Percentiles rank a stretch among this genome's conserved stretches.
Conservation (phyloP, 2,113 vertebrate genomes). For the Aramus guarauna region DNA sequence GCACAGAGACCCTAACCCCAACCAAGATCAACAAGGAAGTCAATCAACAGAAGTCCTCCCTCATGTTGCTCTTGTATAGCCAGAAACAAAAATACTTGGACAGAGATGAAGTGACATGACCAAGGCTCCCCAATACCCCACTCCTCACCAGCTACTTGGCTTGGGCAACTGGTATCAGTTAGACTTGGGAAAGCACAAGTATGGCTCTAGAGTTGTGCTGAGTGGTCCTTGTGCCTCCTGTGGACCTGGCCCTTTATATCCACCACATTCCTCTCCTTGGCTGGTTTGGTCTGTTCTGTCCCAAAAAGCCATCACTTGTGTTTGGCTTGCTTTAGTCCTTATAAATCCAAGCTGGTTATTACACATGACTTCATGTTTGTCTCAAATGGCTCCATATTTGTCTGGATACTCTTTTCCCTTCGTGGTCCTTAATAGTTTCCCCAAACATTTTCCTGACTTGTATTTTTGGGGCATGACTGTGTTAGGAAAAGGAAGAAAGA, state of each 20-base stretch:
- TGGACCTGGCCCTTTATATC: neutral
- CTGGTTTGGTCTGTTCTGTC: neutral
- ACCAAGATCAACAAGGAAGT: neutral
- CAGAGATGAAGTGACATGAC: neutral
- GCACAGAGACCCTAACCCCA: neutral
- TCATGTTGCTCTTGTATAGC: neutral
- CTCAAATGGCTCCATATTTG: slow-evolving; percentile 10
- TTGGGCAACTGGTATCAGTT: neutral
- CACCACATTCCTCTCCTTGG: neutral
- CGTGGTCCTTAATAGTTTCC: neutral
- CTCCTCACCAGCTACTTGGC: neutral
- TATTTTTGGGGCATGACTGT: neutral
- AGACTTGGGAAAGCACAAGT: neutral
- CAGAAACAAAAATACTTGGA: neutral
- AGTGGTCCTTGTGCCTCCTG: rapidly evolving
- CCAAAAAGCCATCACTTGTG: neutral
- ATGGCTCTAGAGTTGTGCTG: neutral
- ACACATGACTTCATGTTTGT: slow-evolving; percentile 10
- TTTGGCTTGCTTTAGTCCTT: neutral
- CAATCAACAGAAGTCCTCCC: neutral
- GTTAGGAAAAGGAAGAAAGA: slow-evolving; percentile 1
- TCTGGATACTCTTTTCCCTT: neutral
- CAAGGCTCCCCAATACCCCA: neutral
- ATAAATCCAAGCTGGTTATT: slow-evolving; percentile 40
- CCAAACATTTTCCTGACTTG: slow-evolving; percentile 33